A percentile compares a stretch with the other conserved stretches of the same genome.
These are phyloP conservation scores for Pseudopodoces humilis DNA, from an alignment of 2,113 vertebrate species.

Conservation along the genomic window DNA sequence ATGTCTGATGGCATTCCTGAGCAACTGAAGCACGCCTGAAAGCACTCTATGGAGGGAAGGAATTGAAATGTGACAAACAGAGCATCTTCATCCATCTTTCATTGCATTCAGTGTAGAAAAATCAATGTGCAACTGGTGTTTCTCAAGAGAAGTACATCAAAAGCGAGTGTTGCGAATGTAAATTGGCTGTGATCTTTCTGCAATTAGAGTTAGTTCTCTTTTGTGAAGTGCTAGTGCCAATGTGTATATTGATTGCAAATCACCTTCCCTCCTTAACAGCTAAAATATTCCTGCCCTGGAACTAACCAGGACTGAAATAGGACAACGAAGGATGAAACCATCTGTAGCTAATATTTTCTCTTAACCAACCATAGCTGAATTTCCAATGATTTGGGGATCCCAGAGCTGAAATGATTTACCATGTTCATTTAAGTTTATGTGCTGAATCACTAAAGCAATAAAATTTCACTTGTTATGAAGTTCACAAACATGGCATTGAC, in stretches of 20 bases:
- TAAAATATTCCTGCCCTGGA: neutral
- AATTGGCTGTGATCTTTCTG: neutral
- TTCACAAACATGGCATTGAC: no score
- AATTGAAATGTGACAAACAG: neutral
- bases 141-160: neutral
- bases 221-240: neutral
- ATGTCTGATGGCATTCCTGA: neutral
- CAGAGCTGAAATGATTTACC: neutral
- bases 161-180: rapidly evolving
- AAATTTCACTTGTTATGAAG: neutral
- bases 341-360: neutral
- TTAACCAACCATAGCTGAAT: neutral
- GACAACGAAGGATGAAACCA: neutral
- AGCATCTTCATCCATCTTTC: neutral
- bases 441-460: neutral
- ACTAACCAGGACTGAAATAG: neutral
- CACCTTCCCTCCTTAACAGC: neutral
- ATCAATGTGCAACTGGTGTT: neutral
- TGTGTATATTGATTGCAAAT: neutral
- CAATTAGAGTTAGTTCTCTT: neutral
- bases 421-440: neutral
- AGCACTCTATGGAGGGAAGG: neutral
- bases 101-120: neutral
- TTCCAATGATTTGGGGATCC: neutral
- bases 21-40: neutral